phyloP scores from a whole-genome alignment of 2,888 invertebrate species.

The Lepidocyrtoides sp. region DNA sequence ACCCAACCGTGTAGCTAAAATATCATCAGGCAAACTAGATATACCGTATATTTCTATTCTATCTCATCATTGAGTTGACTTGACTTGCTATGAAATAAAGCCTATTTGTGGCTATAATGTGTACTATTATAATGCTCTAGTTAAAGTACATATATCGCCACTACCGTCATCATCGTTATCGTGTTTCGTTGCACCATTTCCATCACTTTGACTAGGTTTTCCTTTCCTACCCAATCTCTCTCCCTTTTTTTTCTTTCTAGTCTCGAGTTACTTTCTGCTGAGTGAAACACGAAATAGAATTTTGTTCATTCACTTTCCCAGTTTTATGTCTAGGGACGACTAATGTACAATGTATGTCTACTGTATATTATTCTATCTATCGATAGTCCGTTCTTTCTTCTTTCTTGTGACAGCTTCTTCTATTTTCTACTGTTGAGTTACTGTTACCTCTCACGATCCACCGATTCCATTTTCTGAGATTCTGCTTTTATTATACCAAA shows the following conservation, averaged over 20 bases:
- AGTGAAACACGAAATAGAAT: conserved; percentile 5
- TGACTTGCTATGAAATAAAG: no score
- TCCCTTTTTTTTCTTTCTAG: conserved; percentile 8
- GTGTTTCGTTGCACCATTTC: background rate
- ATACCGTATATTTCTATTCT: background rate
- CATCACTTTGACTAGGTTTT: conserved; percentile 30
- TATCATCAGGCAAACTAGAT: conserved; percentile 1
- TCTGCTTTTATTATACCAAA: conserved; percentile 69
- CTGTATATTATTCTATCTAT: no score
- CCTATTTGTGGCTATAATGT: no score
- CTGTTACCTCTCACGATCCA: conserved; percentile 66
- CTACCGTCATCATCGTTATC: conserved; percentile 36
- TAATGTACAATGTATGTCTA: background rate
- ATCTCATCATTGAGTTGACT: background rate
- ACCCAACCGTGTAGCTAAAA: conserved; percentile 17
- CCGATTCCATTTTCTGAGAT: conserved; percentile 67
- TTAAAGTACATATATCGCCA: no score
- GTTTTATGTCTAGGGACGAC: background rate
- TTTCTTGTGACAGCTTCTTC: conserved; percentile 58
- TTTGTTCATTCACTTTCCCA: conserved; percentile 32
- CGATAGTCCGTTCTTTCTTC: conserved; percentile 21
- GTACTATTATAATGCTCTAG: background rate
- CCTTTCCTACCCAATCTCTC: conserved; percentile 19
- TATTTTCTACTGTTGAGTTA: conserved; percentile 34
- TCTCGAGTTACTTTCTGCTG: conserved; percentile 33